These are phyloP conservation scores for Cheirogaleus medius DNA, from an alignment of 2,113 vertebrate species.

Conservation along the genomic window DNA sequence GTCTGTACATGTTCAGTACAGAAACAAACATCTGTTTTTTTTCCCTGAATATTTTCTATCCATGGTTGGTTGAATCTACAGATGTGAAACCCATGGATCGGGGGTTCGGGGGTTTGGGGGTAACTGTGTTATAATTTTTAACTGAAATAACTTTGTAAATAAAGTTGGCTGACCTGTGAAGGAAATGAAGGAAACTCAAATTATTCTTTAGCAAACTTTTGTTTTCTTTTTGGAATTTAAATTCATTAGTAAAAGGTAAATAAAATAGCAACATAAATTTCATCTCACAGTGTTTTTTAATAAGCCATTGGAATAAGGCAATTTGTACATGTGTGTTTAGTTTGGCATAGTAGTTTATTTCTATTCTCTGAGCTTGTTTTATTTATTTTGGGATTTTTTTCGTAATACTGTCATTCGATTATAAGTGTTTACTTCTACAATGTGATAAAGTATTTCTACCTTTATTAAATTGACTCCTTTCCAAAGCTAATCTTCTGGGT, in stretches of 20 bases:
- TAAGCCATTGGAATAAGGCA: background rate
- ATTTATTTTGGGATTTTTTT: background rate
- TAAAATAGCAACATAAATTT: background rate
- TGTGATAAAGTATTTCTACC: background rate
- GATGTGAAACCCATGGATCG: background rate
- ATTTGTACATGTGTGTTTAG: background rate
- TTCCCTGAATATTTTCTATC: background rate
- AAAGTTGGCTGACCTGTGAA: background rate
- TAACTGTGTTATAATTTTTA: background rate
- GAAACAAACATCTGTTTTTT: background rate
- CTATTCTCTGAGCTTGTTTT: background rate
- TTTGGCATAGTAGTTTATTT: background rate
- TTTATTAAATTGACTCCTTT: background rate
- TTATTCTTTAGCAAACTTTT: background rate
- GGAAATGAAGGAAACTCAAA: background rate
- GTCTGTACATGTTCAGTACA: background rate
- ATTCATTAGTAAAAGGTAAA: background rate
- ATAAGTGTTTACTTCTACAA: background rate
- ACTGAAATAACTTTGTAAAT: background rate
- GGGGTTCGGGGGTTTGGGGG: fast-evolving
- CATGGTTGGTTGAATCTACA: background rate
- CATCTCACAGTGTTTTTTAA: background rate
- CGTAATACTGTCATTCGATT: background rate
- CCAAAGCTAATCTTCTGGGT: background rate
- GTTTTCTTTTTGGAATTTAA: background rate